A percentile compares a stretch with the other conserved stretches of the same genome.
Evolutionary conservation across 2,113 vertebrate genomes (phyloP).

Genomic region (Campylomormyrus numenius): DNA sequence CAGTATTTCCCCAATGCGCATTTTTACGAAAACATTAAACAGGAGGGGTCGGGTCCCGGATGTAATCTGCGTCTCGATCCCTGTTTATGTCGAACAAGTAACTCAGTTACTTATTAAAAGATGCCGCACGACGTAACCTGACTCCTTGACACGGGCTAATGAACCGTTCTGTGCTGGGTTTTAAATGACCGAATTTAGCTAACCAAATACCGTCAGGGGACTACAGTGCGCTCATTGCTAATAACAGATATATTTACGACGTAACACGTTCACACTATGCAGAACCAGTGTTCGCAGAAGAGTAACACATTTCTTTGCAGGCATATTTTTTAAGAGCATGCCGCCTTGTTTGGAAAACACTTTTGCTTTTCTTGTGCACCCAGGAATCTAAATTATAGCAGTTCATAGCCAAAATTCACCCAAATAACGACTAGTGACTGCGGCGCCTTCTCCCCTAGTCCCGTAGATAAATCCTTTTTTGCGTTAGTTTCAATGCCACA

Average conservation of each 20-base stretch:
- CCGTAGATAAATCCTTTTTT: background rate
- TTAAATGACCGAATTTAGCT: background rate
- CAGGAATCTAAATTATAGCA: background rate
- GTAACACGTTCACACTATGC: background rate
- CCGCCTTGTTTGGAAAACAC: background rate
- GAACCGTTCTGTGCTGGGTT: background rate
- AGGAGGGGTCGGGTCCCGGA: background rate
- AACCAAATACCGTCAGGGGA: background rate
- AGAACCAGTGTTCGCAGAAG: background rate
- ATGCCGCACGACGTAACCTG: background rate
- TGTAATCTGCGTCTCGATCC: background rate
- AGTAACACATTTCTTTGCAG: constrained; percentile 1
- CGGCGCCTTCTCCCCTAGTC: background rate
- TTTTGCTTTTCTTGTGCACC: constrained; percentile 11
- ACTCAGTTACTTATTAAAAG: background rate
- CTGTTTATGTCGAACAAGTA: background rate
- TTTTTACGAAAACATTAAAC: constrained; percentile 1
- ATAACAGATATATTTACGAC: background rate
- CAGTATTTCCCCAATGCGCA: background rate
- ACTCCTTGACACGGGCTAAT: background rate
- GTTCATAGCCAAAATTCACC: background rate
- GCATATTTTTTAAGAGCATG: background rate
- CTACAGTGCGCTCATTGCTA: background rate
- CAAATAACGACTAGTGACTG: background rate
- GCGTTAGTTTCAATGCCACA: background rate